These are phyloP conservation scores for Todiramphus chloris DNA, from an alignment of 2,113 vertebrate genomes.

Conservation along the genomic window DNA sequence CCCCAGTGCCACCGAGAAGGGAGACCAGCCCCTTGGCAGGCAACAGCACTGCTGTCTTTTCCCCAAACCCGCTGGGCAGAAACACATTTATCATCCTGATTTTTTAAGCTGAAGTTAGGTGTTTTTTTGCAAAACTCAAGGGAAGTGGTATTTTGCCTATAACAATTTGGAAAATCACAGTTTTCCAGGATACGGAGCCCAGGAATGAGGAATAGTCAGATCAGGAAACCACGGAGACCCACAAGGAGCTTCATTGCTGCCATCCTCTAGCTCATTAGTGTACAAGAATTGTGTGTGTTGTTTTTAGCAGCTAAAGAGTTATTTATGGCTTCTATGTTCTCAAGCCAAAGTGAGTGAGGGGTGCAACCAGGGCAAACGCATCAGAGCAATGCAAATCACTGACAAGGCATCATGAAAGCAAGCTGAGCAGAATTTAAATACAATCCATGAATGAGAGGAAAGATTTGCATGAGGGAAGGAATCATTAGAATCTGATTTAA, in stretches of 20 bases:
- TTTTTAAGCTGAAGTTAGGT: neutral
- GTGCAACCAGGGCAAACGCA: constrained; percentile 67
- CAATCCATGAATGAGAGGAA: constrained; percentile 72
- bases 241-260: constrained; percentile 44
- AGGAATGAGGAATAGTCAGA: neutral
- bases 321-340: constrained; percentile 68
- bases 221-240: constrained; percentile 34
- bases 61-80: neutral
- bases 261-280: constrained; percentile 64
- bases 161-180: neutral
- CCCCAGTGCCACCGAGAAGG: fast-evolving
- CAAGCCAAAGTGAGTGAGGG: constrained; percentile 70
- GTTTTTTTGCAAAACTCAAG: neutral
- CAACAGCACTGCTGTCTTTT: neutral
- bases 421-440: constrained; percentile 72
- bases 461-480: constrained; percentile 69
- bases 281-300: constrained; percentile 62
- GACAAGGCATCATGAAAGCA: constrained; percentile 69
- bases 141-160: neutral
- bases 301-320: constrained; percentile 67
- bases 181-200: neutral
- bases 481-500: constrained; percentile 74
- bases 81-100: neutral
- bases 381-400: constrained; percentile 71
- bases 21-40: fast-evolving